Base-by-base conservation (phyloP, 2,888 invertebrate genomes). In the Pseudococcus longispinus region DNA sequence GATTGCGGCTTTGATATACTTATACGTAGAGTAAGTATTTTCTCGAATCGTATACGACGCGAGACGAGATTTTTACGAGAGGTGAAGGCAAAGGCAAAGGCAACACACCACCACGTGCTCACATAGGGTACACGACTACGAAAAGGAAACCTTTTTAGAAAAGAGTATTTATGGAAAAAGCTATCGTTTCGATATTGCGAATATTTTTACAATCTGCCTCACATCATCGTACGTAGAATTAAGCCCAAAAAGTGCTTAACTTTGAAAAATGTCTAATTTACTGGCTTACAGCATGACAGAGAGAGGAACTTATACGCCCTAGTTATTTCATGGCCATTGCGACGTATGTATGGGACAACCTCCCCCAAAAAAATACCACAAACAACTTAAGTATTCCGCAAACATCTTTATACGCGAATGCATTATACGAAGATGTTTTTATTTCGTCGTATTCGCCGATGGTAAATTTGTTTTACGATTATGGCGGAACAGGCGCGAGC, bases 401-500 rank as follows among this genome's bases (percentile, higher is more conserved):
- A 70, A 70, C 70, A 29, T 29, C 29, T 18, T 13, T 65, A 11
- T 65, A 65, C 26, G 65, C 29, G 70, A 70, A 29, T 70, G 18
- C 32, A 29, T 29, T 42, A 37, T 37, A 80, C 42, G 42, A 42
- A 80, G 20, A 37, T n/a, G 42, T 42, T 80, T 80, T 80, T 80
- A 80, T 80, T 80, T 80, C 60, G n/a, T 20, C 77, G 77, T 29
- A n/a, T 37, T 37, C 37, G 37, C 37, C 23, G 70, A 9, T 29
- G 32, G 32, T n/a, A 37, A 37, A 42, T 80, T 80, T 80, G 37
- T 80, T 80, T 80, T 37, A 80, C 77, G 42, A 70, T 70, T 70
- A 29, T 70, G 13, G 70, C 70, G 32, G 29, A 70, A 29, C 70
- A 70, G 29, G 70, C 70, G 29, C 15, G 29, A 70, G 32, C 18